Conservation (phyloP, 2,113 vertebrate species). For the Xenopus laevis region DNA sequence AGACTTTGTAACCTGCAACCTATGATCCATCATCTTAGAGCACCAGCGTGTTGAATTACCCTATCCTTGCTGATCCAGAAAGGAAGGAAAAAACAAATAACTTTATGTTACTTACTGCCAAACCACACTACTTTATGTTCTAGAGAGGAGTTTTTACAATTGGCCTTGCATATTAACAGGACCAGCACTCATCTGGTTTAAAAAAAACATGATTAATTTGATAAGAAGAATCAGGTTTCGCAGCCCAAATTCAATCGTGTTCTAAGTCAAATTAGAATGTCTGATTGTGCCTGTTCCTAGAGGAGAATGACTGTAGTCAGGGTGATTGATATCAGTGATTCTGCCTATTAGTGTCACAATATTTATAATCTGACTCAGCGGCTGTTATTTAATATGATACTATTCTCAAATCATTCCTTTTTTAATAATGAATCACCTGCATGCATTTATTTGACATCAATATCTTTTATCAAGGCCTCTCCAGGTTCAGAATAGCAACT, state of each 20-base stretch:
- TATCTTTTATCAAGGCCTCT: too few relatives aligned
- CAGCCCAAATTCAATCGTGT: constrained; percentile 12
- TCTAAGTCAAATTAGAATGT: constrained; percentile 4
- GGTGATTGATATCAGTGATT: too few relatives aligned
- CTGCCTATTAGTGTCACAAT: too few relatives aligned
- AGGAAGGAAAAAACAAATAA: constrained; percentile 48
- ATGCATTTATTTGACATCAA: too few relatives aligned
- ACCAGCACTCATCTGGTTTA: constrained; percentile 46
- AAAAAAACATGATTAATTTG: constrained; percentile 49
- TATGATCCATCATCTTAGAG: constrained; percentile 26
- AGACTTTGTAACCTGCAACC: not conserved
- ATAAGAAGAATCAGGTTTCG: constrained; percentile 7
- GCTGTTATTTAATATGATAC: too few relatives aligned
- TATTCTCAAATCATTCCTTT: too few relatives aligned
- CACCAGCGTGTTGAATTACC: constrained; percentile 19
- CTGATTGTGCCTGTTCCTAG: not conserved
- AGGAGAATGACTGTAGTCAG: too few relatives aligned
- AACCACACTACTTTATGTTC: constrained; percentile 48
- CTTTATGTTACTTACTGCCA: constrained; percentile 44
- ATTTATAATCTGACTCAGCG: too few relatives aligned
- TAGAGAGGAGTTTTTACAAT: constrained; percentile 50
- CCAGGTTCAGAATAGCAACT: too few relatives aligned
- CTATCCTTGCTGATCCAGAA: constrained; percentile 30
- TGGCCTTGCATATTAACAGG: constrained; percentile 47
- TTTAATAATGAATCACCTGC: too few relatives aligned